Conservation (phyloP, 35 echinoderm and acorn worm genomes). For the Holothuria glaberrima region DNA sequence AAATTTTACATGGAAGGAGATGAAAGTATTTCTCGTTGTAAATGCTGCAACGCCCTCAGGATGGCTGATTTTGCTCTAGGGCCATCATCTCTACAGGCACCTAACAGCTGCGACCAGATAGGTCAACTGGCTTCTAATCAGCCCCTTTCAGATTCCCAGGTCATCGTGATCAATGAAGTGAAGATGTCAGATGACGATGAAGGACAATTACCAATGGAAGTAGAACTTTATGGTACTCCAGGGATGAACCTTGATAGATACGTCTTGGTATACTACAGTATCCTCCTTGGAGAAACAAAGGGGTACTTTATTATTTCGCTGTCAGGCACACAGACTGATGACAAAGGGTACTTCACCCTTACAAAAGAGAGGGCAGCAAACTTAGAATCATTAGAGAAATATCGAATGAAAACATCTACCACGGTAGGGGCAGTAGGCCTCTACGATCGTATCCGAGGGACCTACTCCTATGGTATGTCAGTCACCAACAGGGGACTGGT, state of each 20-base stretch:
- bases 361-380: slow-evolving; percentile 17
- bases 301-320: slow-evolving; percentile 57
- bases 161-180: slow-evolving; percentile 90
- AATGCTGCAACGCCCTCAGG: slow-evolving; percentile 49
- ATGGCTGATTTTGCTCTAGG: slow-evolving; percentile 66
- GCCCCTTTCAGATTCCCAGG: neutral
- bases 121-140: neutral
- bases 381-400: neutral
- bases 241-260: slow-evolving; percentile 49
- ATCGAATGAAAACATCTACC: neutral
- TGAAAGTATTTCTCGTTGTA: slow-evolving; percentile 76
- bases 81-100: slow-evolving; percentile 56
- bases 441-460: slow-evolving; percentile 41
- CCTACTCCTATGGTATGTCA: slow-evolving; percentile 52
- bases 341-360: slow-evolving; percentile 66
- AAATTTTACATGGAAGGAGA: slow-evolving; percentile 56
- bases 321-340: slow-evolving; percentile 14
- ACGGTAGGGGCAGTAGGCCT: slow-evolving; percentile 60
- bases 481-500: slow-evolving; percentile 51
- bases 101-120: slow-evolving; percentile 63
- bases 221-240: slow-evolving; percentile 74
- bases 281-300: neutral
- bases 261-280: slow-evolving; percentile 58
- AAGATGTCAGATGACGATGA: neutral
- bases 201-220: slow-evolving; percentile 21